Conservation (phyloP, 2,113 vertebrate genomes). For the Chlamydotis undulata region DNA sequence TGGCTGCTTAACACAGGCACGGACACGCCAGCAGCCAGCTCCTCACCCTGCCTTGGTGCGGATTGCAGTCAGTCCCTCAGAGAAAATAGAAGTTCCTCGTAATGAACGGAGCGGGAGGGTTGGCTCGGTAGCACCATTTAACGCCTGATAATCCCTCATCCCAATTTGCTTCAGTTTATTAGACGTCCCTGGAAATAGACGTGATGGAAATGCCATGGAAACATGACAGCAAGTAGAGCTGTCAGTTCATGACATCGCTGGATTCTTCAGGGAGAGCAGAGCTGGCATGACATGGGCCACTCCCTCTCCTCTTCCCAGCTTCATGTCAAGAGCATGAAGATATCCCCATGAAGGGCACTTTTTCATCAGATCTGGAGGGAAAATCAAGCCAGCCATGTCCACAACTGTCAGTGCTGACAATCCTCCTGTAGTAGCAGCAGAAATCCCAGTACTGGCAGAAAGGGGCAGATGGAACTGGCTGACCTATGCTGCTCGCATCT, state of each 20-base stretch:
- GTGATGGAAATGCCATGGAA: background rate
- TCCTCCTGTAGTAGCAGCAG: background rate
- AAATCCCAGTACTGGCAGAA: background rate
- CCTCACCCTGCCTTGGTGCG: background rate
- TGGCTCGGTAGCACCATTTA: background rate
- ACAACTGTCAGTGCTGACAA: accelerated
- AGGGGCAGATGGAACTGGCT: background rate
- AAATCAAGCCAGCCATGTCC: background rate
- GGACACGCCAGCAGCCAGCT: background rate
- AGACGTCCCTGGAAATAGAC: background rate
- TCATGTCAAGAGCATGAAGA: background rate
- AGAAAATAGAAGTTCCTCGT: background rate
- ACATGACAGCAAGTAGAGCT: background rate
- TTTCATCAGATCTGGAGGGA: background rate
- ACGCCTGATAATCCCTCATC: background rate
- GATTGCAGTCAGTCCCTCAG: background rate
- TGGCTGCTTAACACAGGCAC: background rate
- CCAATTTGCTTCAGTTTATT: background rate
- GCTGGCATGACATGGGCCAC: background rate
- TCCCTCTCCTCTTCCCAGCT: background rate
- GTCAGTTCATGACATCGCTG: accelerated
- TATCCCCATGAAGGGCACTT: background rate
- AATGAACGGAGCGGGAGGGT: background rate
- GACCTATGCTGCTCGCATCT: background rate
- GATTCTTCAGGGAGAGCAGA: background rate